Conservation (phyloP, 2,888 invertebrate species). For the Noctua fimbriata region DNA sequence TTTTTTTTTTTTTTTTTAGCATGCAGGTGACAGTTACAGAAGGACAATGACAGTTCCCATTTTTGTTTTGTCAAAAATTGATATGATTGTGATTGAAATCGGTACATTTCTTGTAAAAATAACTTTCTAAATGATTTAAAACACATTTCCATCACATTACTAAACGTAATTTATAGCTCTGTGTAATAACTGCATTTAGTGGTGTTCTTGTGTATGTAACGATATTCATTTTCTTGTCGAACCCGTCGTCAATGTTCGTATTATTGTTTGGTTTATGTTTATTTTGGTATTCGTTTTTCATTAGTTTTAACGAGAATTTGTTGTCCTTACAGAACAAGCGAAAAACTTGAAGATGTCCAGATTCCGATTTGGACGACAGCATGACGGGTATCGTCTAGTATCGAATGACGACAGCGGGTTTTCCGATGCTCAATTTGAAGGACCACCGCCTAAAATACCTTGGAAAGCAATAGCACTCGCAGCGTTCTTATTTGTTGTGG, state of each 20-base stretch:
- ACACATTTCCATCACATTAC: conserved; percentile 12
- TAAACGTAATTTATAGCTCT: conserved; percentile 33
- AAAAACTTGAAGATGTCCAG: conserved; percentile 89
- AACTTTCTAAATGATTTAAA: background rate
- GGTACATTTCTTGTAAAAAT: conserved; percentile 45
- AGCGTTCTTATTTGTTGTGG: conserved; percentile 93
- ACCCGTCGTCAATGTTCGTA: conserved; percentile 1
- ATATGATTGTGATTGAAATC: conserved; percentile 47
- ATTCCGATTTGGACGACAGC: conserved; percentile 90
- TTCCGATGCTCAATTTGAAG: conserved; percentile 92
- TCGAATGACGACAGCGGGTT: conserved; percentile 92
- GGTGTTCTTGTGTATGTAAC: conserved; percentile 46
- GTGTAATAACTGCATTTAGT: conserved; percentile 32
- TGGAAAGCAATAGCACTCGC: conserved; percentile 96
- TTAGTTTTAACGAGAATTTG: conserved; percentile 5
- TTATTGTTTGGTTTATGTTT: background rate
- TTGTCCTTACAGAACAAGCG: conserved; percentile 73
- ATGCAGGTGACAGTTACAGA: background rate
- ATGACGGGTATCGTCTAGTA: conserved; percentile 91
- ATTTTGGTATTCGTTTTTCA: background rate
- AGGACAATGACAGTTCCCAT: conserved; percentile 1
- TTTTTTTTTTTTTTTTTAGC: too few relatives aligned
- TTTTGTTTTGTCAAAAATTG: conserved; percentile 26
- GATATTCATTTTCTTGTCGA: conserved; percentile 2
- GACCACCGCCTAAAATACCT: conserved; percentile 93